Percentiles rank a stretch among this genome's conserved stretches.
These are phyloP conservation scores for Graphium colonna DNA, from an alignment of 2,888 invertebrate genomes.

Conservation along the genomic window DNA sequence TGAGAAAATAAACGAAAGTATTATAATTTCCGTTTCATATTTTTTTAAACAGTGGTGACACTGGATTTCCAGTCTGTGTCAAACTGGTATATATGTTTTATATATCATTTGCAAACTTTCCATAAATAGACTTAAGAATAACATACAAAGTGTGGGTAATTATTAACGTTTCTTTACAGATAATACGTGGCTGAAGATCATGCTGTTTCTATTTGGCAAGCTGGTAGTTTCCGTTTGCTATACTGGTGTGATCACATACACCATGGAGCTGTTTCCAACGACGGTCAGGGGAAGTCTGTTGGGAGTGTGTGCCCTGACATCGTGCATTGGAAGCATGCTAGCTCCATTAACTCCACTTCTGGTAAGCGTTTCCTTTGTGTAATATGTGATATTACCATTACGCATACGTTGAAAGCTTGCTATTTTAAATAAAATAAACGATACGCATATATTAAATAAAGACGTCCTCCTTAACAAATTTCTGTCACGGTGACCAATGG, in stretches of 20 bases:
- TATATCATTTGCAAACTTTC: no score
- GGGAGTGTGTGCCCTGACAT: slow-evolving; percentile 79
- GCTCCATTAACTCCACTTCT: slow-evolving; percentile 82
- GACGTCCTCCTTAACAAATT: no score
- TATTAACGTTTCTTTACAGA: slow-evolving; percentile 35
- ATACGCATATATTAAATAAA: no score
- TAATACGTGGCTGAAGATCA: slow-evolving; percentile 47
- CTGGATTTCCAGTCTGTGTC: no score
- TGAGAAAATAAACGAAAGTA: no score
- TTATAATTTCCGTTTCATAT: no score
- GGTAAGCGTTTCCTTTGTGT: slow-evolving; percentile 36
- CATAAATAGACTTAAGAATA: no score
- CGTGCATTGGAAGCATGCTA: slow-evolving; percentile 81
- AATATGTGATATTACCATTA: not conserved
- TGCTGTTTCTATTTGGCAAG: slow-evolving; percentile 79
- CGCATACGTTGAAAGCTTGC: not conserved
- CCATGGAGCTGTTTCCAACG: slow-evolving; percentile 84
- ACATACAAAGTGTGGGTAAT: no score
- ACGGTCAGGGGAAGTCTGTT: slow-evolving; percentile 81
- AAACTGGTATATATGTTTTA: not conserved
- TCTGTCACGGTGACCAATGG: no score
- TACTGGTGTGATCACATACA: slow-evolving; percentile 80
- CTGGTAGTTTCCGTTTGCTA: slow-evolving; percentile 82
- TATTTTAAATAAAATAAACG: no score
- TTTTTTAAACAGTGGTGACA: no score